phyloP scores from a whole-genome alignment of 2,797 vertebrate species.

The Podarcis lilfordi region DNA sequence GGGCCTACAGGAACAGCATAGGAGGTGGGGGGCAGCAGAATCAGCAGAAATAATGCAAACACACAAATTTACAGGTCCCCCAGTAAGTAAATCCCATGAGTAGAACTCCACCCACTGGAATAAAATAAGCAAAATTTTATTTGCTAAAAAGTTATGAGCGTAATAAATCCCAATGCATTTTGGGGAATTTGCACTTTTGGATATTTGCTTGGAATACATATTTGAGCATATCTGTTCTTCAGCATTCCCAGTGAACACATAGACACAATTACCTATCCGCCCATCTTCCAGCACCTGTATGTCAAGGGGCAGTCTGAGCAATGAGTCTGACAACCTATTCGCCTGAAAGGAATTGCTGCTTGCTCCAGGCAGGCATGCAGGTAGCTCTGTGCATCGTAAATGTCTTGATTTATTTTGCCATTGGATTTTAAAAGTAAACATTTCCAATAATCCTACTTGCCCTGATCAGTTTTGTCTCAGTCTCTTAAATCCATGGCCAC shows the following conservation, averaged over 20 bases:
- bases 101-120: too few relatives aligned
- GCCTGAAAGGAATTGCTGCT: background rate
- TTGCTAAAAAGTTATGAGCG: too few relatives aligned
- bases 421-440: rapidly evolving
- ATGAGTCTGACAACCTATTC: background rate
- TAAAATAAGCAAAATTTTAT: too few relatives aligned
- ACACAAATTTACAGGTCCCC: too few relatives aligned
- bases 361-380: background rate
- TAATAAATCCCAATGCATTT: background rate
- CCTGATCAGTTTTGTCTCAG: background rate
- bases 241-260: background rate
- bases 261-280: too few relatives aligned
- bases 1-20: too few relatives aligned
- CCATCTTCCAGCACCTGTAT: too few relatives aligned
- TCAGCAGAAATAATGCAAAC: too few relatives aligned
- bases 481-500: background rate
- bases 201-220: background rate
- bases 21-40: too few relatives aligned
- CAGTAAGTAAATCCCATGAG: too few relatives aligned
- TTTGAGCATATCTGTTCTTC: background rate
- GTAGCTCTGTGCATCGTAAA: background rate
- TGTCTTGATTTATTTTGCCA: background rate
- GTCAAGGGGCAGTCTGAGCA: background rate
- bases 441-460: rapidly evolving
- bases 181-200: background rate